Conservation (phyloP, 2,113 vertebrate species). For the Mesocricetus auratus region DNA sequence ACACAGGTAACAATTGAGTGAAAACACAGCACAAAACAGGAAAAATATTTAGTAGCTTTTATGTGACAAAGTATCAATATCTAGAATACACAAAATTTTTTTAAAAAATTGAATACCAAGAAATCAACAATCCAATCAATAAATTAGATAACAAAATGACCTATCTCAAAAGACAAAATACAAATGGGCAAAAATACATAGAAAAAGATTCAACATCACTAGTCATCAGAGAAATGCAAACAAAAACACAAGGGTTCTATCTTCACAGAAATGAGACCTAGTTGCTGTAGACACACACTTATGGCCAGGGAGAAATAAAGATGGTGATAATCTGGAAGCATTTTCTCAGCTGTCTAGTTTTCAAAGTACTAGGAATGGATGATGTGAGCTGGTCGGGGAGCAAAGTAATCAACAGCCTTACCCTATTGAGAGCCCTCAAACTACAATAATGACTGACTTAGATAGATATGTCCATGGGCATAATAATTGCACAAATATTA, state of each 20-base stretch:
- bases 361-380: neutral
- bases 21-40: neutral
- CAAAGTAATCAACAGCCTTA: neutral
- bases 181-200: neutral
- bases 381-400: neutral
- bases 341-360: neutral
- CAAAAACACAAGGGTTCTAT: neutral
- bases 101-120: neutral
- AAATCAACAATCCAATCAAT: neutral
- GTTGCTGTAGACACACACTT: neutral
- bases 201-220: neutral
- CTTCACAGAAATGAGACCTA: neutral
- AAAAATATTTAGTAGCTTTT: neutral
- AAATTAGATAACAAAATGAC: neutral
- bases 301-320: neutral
- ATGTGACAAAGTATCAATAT: neutral
- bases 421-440: neutral
- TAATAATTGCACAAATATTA: neutral
- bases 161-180: neutral
- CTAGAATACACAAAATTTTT: neutral
- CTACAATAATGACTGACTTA: neutral
- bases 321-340: neutral
- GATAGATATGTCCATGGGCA: too few species aligned
- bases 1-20: neutral
- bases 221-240: neutral